phyloP scores from a whole-genome alignment of 1,140 invertebrate species.

The Copidosoma floridanum region DNA sequence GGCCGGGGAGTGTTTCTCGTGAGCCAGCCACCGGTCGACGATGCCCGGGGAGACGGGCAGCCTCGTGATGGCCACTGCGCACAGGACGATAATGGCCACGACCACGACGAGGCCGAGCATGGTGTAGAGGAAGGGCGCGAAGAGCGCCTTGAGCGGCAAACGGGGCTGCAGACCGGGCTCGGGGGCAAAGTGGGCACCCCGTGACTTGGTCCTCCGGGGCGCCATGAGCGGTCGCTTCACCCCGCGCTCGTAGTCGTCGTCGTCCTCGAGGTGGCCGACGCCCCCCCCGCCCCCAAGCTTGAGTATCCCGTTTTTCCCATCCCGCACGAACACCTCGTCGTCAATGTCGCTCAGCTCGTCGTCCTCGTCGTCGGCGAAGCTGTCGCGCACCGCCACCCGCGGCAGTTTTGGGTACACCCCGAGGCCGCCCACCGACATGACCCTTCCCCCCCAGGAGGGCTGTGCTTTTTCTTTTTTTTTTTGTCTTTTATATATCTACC shows the following conservation, averaged over 20 bases:
- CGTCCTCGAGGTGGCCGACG: background rate
- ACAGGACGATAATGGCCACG: slow-evolving; percentile 62
- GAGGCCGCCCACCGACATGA: too few relatives aligned
- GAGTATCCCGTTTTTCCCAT: slow-evolving; percentile 64
- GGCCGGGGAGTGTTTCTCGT: slow-evolving; percentile 17
- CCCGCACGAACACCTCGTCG: slow-evolving; percentile 75
- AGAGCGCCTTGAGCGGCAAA: slow-evolving; percentile 59
- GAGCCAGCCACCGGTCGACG: slow-evolving; percentile 59
- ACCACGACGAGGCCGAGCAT: slow-evolving; percentile 61
- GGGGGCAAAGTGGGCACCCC: slow-evolving; percentile 53
- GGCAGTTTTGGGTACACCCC: slow-evolving; percentile 21
- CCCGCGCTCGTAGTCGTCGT: slow-evolving; percentile 67
- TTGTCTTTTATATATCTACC: too few relatives aligned
- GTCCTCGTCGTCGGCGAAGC: slow-evolving; percentile 60
- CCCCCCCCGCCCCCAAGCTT: slow-evolving; percentile 49
- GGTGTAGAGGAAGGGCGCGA: slow-evolving; percentile 64
- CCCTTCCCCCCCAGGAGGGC: too few relatives aligned
- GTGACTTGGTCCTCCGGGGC: slow-evolving; percentile 64
- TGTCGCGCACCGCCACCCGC: slow-evolving; percentile 44
- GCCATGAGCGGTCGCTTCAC: slow-evolving; percentile 76
- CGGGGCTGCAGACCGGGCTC: slow-evolving; percentile 56
- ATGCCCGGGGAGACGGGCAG: slow-evolving; percentile 63
- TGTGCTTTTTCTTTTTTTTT: too few relatives aligned
- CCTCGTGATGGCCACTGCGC: slow-evolving; percentile 66
- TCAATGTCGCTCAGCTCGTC: slow-evolving; percentile 70